Evolutionary conservation across 2,797 vertebrate genomes (phyloP).

Genomic region (Sebastes steindachneri): DNA sequence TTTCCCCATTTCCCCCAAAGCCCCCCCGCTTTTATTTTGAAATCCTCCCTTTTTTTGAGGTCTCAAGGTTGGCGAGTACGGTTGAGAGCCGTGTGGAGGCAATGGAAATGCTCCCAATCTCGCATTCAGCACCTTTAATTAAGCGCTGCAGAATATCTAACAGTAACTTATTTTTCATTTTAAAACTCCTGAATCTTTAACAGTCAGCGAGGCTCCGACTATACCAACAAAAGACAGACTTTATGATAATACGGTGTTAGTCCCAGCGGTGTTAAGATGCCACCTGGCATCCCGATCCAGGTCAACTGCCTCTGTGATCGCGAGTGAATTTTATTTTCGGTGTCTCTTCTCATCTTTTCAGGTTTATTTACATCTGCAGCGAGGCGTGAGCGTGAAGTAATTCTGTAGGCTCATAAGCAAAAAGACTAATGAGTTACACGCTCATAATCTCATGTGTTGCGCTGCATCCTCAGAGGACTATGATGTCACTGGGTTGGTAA

Average conservation of each 20-base stretch:
- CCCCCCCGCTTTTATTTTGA: too few relatives aligned
- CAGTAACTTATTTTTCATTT: conserved; percentile 24
- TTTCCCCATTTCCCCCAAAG: too few relatives aligned
- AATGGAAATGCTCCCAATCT: too few relatives aligned
- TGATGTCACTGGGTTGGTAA: conserved; percentile 64
- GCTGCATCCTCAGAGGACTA: conserved; percentile 50
- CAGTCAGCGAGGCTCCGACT: neutral
- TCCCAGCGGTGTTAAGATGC: neutral
- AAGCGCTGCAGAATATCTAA: conserved; percentile 16
- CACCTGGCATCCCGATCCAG: conserved; percentile 35
- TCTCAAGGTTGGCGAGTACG: too few relatives aligned
- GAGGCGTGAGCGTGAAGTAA: conserved; percentile 1
- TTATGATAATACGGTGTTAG: conserved; percentile 7
- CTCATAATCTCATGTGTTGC: conserved; percentile 26
- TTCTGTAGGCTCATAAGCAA: conserved; percentile 7
- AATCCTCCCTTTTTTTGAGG: too few relatives aligned
- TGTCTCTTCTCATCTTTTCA: conserved; percentile 8
- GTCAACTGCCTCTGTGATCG: conserved; percentile 37
- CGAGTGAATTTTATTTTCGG: conserved; percentile 15
- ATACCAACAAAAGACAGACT: neutral
- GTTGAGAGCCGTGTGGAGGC: too few relatives aligned
- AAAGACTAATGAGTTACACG: conserved; percentile 59
- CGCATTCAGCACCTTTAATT: too few relatives aligned
- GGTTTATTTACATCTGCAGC: conserved; percentile 18
- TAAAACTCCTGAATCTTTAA: conserved; percentile 8